A percentile compares a stretch with the other conserved stretches of the same genome.
Conservation (phyloP, 2,113 vertebrate species). For the Saimiri boliviensis region DNA sequence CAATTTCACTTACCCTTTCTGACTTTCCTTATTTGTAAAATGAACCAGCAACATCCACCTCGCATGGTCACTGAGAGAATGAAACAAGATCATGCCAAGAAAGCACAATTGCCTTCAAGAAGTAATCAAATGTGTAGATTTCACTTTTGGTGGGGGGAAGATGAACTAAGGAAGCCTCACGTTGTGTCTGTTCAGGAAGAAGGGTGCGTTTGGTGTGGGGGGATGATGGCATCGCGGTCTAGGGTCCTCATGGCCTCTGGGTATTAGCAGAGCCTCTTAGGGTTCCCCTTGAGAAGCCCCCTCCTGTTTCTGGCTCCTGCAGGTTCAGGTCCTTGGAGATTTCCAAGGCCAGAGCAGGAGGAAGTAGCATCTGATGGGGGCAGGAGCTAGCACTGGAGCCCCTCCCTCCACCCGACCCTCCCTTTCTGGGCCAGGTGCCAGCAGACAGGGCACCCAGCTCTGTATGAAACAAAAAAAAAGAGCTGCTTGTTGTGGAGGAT, state of each 20-base stretch:
- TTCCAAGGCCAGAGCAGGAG: not conserved
- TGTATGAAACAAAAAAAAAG: slow-evolving; percentile 8
- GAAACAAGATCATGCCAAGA: not conserved
- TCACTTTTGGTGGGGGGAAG: not conserved
- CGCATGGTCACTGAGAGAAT: not conserved
- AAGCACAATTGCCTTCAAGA: slow-evolving; percentile 36
- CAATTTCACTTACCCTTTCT: not conserved
- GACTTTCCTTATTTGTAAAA: not conserved
- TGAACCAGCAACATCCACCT: not conserved
- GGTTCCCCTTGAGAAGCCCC: not conserved
- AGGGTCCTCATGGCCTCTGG: not conserved
- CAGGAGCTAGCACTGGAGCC: not conserved
- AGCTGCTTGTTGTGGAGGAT: slow-evolving; percentile 25
- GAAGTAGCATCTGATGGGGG: not conserved
- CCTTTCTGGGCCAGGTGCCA: not conserved
- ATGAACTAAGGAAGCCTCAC: not conserved
- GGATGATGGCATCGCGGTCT: not conserved
- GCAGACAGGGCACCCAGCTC: not conserved
- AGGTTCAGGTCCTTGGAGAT: not conserved
- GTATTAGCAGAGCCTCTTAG: not conserved
- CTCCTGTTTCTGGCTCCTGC: not conserved
- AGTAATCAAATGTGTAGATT: not conserved
- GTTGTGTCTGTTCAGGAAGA: slow-evolving; percentile 22
- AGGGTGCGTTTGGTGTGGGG: not conserved
- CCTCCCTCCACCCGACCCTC: not conserved